Conservation (phyloP, 2,888 invertebrate genomes). For the Dichetophora obliterata region DNA sequence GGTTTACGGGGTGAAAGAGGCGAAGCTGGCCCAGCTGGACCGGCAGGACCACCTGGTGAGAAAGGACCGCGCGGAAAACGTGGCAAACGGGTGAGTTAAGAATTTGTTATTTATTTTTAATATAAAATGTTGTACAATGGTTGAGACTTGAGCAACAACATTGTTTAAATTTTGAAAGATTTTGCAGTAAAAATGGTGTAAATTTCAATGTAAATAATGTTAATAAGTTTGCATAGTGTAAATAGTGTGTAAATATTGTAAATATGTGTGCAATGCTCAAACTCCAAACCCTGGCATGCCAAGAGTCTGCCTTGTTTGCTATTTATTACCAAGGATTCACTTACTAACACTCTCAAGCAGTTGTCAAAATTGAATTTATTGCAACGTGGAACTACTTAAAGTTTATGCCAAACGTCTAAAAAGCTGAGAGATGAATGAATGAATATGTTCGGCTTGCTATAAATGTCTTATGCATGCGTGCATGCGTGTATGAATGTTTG, state of each 20-base stretch:
- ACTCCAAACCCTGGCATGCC: background rate
- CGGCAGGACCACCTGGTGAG: constrained; percentile 84
- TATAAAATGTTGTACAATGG: background rate
- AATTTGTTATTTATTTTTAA: background rate
- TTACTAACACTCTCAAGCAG: constrained; percentile 1
- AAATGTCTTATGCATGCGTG: background rate
- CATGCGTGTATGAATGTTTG: background rate
- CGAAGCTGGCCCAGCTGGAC: constrained; percentile 79
- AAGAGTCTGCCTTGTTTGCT: background rate
- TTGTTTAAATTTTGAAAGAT: background rate
- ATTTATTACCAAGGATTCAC: background rate
- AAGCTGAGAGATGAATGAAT: background rate
- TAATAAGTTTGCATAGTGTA: background rate
- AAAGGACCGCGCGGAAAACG: constrained; percentile 92
- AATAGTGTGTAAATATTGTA: constrained; percentile 5
- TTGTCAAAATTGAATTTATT: constrained; percentile 13
- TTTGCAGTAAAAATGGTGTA: background rate
- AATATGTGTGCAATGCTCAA: background rate
- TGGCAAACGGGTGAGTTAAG: constrained; percentile 89
- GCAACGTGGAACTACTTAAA: background rate
- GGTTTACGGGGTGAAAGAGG: constrained; percentile 66
- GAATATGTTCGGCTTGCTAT: background rate
- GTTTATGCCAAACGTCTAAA: background rate
- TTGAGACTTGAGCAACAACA: background rate
- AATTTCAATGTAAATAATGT: background rate